Percentiles rank a stretch among this genome's conserved stretches.
Conservation (phyloP, 2,888 invertebrate genomes). For the Zygaena filipendulae region DNA sequence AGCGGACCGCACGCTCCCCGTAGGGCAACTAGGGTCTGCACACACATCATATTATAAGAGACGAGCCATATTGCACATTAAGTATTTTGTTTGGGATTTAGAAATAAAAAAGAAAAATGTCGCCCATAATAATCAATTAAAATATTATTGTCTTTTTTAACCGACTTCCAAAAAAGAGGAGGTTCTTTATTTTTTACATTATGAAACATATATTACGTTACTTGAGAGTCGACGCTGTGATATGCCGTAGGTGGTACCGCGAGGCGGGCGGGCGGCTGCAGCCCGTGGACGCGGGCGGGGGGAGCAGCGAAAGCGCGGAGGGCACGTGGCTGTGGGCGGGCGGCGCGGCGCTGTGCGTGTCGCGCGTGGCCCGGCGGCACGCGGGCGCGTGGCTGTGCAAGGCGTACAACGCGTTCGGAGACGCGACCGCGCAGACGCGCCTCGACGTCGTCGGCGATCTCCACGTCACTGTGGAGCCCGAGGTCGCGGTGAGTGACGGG, state of each 20-base stretch:
- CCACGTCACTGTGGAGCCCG: slow-evolving; percentile 67
- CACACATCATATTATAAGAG: no score
- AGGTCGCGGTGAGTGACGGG: slow-evolving; percentile 60
- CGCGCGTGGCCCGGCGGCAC: slow-evolving; percentile 69
- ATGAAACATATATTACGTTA: no score
- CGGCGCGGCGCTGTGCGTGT: slow-evolving; percentile 76
- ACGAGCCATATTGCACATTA: no score
- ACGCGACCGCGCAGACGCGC: slow-evolving; percentile 71
- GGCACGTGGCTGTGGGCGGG: slow-evolving; percentile 73
- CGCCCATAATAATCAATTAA: no score
- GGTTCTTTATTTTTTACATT: no score
- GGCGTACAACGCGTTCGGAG: slow-evolving; percentile 75
- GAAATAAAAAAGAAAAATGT: no score
- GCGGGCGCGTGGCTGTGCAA: slow-evolving; percentile 77
- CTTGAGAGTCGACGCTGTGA: neutral
- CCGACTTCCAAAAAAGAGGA: no score
- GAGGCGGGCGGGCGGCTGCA: slow-evolving; percentile 62
- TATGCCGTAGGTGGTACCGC: slow-evolving; percentile 59
- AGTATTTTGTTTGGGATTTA: no score
- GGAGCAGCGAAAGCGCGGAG: slow-evolving; percentile 20
- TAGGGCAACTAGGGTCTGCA: no score
- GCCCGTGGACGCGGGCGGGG: slow-evolving; percentile 38
- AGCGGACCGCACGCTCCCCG: no score
- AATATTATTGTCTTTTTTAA: no score
- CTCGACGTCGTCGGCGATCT: slow-evolving; percentile 72